Base-by-base conservation (phyloP, 2,797 vertebrate species). In the Premnoplex brunnescens region DNA sequence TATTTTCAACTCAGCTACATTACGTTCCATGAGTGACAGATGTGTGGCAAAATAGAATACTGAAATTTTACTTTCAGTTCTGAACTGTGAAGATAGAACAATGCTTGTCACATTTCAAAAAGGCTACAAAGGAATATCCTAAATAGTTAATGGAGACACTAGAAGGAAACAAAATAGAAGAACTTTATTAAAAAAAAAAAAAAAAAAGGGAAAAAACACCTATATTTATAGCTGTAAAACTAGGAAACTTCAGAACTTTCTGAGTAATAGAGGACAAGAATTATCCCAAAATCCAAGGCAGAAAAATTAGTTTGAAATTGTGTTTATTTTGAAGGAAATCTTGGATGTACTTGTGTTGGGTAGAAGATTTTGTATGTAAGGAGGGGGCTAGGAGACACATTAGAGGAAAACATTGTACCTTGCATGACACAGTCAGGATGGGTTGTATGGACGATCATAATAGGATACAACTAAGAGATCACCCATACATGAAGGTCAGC, bases 201-300 rank as follows among this genome's bases (percentile, higher is more conserved):
- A 75, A 79, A 24, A 48, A 64, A 68, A 68, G 75, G 2, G 17
- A 2, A 49, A 18, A 60, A 39, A 77, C 23, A 76, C 58, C 39
- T 86, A 59, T 91, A 83, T 81, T 81, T 94, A 63, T 78, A 85
- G 55, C 41, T 67, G 36, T 71, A 63, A 82, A 91, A 74, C 39
- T 74, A 73, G n/a, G 63, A 88, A 85, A 58, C 63, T 92, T 96
- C 71, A 96, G 74, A 91, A 76, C 59, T 76, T 91, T 90, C 16
- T 94, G 60, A 86, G 55, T 73, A 91, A 85, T 34, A 91, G 21
- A 94, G 37, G 67, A 71, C 52, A 93, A 71, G 18, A 95, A 85
- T 95, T 94, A 96, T 95, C 85, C 89, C 80, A 63, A 91, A 90
- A 96, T 90, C 44, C 88, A 80, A 93, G 88, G 68, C 63, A 94